phyloP scores from a whole-genome alignment of 2,797 vertebrate genomes.

The Ctenopoma multispine region DNA sequence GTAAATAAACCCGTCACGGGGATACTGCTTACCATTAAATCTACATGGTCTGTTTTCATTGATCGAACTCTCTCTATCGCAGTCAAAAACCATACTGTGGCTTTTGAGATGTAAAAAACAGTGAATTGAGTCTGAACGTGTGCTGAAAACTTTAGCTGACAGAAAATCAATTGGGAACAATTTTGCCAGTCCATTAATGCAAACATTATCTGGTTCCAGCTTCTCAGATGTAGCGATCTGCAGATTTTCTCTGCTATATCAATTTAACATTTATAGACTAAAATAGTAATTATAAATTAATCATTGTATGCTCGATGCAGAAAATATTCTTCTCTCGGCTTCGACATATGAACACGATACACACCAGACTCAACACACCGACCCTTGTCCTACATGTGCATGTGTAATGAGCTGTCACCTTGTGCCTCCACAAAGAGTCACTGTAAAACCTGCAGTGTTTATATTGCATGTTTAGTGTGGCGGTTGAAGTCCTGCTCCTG shows the following conservation, averaged over 20 bases:
- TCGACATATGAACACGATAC: no score
- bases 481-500: slow-evolving; percentile 9
- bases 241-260: background rate
- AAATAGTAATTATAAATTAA: no score
- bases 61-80: slow-evolving; percentile 26
- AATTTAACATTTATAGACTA: no score
- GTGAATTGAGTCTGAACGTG: slow-evolving; percentile 18
- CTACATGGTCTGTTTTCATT: slow-evolving; percentile 30
- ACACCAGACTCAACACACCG: background rate
- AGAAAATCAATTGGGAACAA: slow-evolving; percentile 12
- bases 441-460: slow-evolving; percentile 29
- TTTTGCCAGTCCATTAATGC: background rate
- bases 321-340: no score
- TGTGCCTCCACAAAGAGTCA: slow-evolving; percentile 10
- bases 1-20: slow-evolving; percentile 40
- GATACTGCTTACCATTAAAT: slow-evolving; percentile 39
- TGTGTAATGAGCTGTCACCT: slow-evolving; percentile 13
- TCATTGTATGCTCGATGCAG: no score
- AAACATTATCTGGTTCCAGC: background rate
- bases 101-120: slow-evolving; percentile 25
- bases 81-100: slow-evolving; percentile 24
- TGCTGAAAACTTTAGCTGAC: slow-evolving; percentile 13
- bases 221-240: slow-evolving; percentile 3
- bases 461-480: slow-evolving; percentile 20
- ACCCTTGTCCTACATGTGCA: slow-evolving; percentile 3